phyloP scores from a whole-genome alignment of 2,888 invertebrate species.

The Stictocephala bisonia region DNA sequence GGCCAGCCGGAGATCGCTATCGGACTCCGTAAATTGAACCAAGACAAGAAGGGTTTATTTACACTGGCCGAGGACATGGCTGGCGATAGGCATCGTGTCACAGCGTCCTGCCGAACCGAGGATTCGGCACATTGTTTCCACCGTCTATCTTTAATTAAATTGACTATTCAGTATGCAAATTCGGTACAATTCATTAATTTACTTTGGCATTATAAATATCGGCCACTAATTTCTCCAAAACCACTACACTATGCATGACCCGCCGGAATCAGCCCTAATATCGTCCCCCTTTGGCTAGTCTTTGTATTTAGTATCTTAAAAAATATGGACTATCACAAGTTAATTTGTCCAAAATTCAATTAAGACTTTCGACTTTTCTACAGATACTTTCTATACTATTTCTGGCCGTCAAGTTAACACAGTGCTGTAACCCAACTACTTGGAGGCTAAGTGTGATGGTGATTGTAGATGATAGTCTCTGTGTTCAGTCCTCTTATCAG shows the following conservation, averaged over 20 bases:
- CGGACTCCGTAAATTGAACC: constrained; percentile 47
- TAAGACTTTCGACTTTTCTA: not conserved
- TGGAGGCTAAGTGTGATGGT: no score
- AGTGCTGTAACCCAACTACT: no score
- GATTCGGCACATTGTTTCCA: constrained; percentile 25
- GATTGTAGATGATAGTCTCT: no score
- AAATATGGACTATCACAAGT: constrained; percentile 28
- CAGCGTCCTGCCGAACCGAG: constrained; percentile 17
- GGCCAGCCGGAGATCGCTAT: constrained; percentile 39
- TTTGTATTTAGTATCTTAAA: not conserved
- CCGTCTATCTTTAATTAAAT: constrained; percentile 34
- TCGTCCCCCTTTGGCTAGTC: not conserved
- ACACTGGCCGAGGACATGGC: constrained; percentile 31
- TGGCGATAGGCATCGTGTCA: constrained; percentile 38
- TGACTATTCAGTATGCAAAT: constrained; percentile 28
- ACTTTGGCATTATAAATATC: not conserved
- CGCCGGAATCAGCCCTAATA: not conserved
- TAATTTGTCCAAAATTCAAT: constrained; percentile 21
- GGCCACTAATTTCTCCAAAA: constrained; percentile 21
- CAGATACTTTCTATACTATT: no score
- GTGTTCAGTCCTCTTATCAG: no score
- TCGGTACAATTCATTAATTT: constrained; percentile 31
- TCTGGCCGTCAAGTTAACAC: no score
- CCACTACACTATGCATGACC: constrained; percentile 23
- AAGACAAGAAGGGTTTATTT: constrained; percentile 47